Percentiles rank a stretch among this genome's conserved stretches.
Evolutionary conservation across 2,797 vertebrate genomes (phyloP).

Genomic region (Sebastes miniatus): DNA sequence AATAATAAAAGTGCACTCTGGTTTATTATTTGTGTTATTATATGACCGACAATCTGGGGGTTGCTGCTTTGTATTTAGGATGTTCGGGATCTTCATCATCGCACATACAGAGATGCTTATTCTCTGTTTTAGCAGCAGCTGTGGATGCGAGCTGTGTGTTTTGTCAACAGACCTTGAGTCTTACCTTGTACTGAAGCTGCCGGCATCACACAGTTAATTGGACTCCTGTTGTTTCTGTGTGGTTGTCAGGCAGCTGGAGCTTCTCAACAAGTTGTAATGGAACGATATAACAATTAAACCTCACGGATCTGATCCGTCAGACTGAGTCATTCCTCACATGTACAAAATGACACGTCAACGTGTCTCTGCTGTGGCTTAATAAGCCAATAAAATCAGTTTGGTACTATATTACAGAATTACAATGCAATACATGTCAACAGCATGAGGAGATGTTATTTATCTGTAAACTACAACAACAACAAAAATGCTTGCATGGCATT

Average conservation of each 20-base stretch:
- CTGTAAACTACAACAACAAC: too few relatives aligned
- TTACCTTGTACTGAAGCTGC: background rate
- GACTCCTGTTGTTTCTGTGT: background rate
- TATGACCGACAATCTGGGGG: background rate
- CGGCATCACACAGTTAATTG: conserved; percentile 4
- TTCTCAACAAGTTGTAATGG: background rate
- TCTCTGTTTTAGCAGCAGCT: background rate
- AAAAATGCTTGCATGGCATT: too few relatives aligned
- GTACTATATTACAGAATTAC: too few relatives aligned
- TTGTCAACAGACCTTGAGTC: background rate
- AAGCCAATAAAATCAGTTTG: background rate
- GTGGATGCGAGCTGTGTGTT: background rate
- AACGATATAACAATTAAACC: background rate
- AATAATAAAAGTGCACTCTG: conserved; percentile 30
- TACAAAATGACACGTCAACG: background rate
- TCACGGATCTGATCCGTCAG: background rate
- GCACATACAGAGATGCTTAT: background rate
- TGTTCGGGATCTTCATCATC: background rate
- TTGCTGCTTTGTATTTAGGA: background rate
- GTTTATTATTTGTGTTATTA: conserved; percentile 31
- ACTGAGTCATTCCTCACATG: background rate
- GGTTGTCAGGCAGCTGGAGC: background rate
- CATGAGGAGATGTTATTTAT: too few relatives aligned
- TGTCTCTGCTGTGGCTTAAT: background rate
- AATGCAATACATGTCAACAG: too few relatives aligned